phyloP scores from a whole-genome alignment of 2,888 invertebrate species.

The Prosopocoilus inquinatus region DNA sequence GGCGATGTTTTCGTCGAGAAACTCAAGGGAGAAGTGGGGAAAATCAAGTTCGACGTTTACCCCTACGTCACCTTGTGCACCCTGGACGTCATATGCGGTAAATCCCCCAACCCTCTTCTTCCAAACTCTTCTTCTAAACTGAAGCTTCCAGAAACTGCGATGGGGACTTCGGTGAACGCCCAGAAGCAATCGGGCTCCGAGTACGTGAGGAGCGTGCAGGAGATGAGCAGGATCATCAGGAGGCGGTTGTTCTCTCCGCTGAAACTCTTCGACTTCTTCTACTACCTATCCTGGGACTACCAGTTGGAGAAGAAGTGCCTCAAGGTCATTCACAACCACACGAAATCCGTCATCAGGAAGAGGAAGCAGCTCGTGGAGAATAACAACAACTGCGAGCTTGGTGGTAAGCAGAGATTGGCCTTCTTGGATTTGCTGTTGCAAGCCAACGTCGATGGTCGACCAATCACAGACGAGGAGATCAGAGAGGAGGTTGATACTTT shows the following conservation, averaged over 20 bases:
- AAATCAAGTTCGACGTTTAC: constrained; percentile 57
- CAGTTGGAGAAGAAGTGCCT: constrained; percentile 55
- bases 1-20: constrained; percentile 56
- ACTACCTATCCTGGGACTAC: constrained; percentile 59
- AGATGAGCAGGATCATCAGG: constrained; percentile 41
- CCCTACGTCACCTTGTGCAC: constrained; percentile 60
- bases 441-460: constrained; percentile 39
- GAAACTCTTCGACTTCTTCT: constrained; percentile 53
- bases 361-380: constrained; percentile 21
- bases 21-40: constrained; percentile 45
- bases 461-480: constrained; percentile 63
- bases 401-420: constrained; percentile 20
- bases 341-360: constrained; percentile 41
- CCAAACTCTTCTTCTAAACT: too few species aligned
- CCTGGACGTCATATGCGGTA: constrained; percentile 62
- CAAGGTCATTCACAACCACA: constrained; percentile 54
- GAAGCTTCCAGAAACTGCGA: constrained; percentile 69
- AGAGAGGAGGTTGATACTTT: constrained; percentile 28
- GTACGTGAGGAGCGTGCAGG: constrained; percentile 73
- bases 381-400: constrained; percentile 41
- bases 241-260: constrained; percentile 46
- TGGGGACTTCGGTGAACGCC: constrained; percentile 75
- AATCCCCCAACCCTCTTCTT: constrained; percentile 14
- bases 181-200: constrained; percentile 66
- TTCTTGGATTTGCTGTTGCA: constrained; percentile 27